Base-by-base conservation (phyloP, 92 coral and sea anemone genomes). In the Montipora capitata region DNA sequence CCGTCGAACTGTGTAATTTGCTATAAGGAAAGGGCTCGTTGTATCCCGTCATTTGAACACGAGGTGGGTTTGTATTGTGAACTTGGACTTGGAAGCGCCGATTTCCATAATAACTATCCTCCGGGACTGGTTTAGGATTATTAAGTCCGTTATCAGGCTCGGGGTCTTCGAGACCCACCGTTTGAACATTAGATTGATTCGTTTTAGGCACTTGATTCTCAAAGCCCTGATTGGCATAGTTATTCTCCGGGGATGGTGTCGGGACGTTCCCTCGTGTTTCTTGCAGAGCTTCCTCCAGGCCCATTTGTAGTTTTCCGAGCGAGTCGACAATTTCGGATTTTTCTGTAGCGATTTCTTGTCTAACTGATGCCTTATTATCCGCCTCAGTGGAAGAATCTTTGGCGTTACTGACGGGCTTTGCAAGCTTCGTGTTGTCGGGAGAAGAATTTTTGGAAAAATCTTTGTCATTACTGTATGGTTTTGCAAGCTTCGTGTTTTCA, bases 271-370 rank as follows among this genome's bases (percentile, higher is more conserved):
- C 79, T 57, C 87, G 73, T 15, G 87, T 71, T 73, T 83, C 79
- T 71, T 52, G 79, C 8, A 83, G 79, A 73, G 87, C 87, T 8
- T 83, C 87, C 35, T 83, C 87, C 57, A 83, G 40, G 45, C 87
- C 87, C 87, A 16, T 58, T 49, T 83, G 72, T 59, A 83, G 80
- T 72, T 61, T 73, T 10, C 87, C 87, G 20, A 83, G 76, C 7
- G 87, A 83, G 65, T 83, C 87, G 44, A 83, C 79, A 42, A 83
- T 83, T 58, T 72, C 59, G 7, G 68, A 78, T 58, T 72, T 83
- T 58, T 83, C 71, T 73, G 72, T 83, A 8, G 79, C 72, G 57
- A 83, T 83, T 83, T 83, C 87, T 45, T 72, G 61, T 70, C 59
- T 72, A 40, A 72, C 43, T 7, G 71, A 43, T 40, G 87, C 17